A percentile compares a stretch with the other conserved stretches of the same genome.
These are phyloP conservation scores for Cynaeus angustus DNA, from an alignment of 2,888 invertebrate genomes.

Conservation along the genomic window DNA sequence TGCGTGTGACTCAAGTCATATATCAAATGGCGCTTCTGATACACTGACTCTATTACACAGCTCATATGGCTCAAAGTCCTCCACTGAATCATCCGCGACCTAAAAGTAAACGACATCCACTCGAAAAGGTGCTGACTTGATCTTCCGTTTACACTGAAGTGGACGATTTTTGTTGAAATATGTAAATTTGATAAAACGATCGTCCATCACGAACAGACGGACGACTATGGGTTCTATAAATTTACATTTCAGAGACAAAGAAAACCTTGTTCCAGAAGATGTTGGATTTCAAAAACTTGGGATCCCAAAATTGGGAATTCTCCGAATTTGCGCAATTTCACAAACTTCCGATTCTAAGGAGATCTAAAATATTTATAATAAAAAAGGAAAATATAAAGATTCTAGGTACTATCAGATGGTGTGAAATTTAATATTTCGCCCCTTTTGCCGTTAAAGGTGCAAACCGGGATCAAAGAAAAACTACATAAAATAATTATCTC, in stretches of 20 bases:
- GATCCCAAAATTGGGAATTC: too few relatives aligned
- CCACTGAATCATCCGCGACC: conserved; percentile 3
- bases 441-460: too few relatives aligned
- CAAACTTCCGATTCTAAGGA: too few relatives aligned
- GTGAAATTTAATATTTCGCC: too few relatives aligned
- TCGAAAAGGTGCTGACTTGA: conserved; percentile 68
- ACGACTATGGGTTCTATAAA: conserved; percentile 30
- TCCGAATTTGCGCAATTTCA: too few relatives aligned
- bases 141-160: conserved; percentile 61
- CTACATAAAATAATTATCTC: not conserved
- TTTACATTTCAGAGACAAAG: conserved; percentile 40
- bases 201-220: conserved; percentile 67
- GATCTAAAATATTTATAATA: too few relatives aligned
- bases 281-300: too few relatives aligned
- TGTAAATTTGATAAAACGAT: conserved; percentile 67
- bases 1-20: conserved; percentile 43
- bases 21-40: conserved; percentile 37
- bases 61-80: conserved; percentile 35
- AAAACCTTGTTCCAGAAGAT: not conserved
- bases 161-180: conserved; percentile 70
- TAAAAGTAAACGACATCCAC: conserved; percentile 67
- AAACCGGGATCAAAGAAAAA: not conserved
- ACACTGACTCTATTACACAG: conserved; percentile 33
- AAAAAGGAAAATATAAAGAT: too few relatives aligned
- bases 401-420: too few relatives aligned